Conservation (phyloP, 2,113 vertebrate genomes). For the Seriola rivoliana region DNA sequence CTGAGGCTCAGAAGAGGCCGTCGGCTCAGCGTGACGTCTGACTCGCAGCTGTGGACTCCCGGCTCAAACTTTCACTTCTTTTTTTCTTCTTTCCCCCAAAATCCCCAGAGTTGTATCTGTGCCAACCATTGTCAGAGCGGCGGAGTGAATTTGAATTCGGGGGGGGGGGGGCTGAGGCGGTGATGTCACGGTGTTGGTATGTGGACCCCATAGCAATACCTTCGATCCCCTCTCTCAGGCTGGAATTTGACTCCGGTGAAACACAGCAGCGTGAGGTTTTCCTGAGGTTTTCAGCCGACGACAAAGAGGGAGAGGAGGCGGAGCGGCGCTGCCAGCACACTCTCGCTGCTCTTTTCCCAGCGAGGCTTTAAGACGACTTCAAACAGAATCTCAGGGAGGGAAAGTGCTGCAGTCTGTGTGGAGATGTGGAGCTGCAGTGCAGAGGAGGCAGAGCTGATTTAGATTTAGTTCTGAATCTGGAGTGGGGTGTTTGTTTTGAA, state of each 20-base stretch:
- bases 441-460: not conserved
- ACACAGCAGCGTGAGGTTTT: conserved; percentile 12
- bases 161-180: conserved; percentile 34
- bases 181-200: conserved; percentile 76
- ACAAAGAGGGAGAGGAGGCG: conserved; percentile 9
- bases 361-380: conserved; percentile 4
- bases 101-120: conserved; percentile 25
- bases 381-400: not conserved
- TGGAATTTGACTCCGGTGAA: conserved; percentile 52
- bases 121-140: conserved; percentile 71
- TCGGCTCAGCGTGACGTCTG: conserved; percentile 35
- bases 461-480: too few relatives aligned
- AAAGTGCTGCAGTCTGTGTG: not conserved
- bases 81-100: not conserved
- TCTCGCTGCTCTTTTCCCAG: conserved; percentile 24
- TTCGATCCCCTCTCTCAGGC: conserved; percentile 34
- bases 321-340: not conserved
- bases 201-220: conserved; percentile 45
- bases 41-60: conserved; percentile 51
- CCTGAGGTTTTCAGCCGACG: conserved; percentile 4
- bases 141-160: conserved; percentile 27
- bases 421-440: not conserved
- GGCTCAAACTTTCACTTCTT: conserved; percentile 51
- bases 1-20: not conserved
- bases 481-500: too few relatives aligned